Base-by-base conservation (phyloP, 2,797 vertebrate genomes). In the Pseudochirops corinnae region DNA sequence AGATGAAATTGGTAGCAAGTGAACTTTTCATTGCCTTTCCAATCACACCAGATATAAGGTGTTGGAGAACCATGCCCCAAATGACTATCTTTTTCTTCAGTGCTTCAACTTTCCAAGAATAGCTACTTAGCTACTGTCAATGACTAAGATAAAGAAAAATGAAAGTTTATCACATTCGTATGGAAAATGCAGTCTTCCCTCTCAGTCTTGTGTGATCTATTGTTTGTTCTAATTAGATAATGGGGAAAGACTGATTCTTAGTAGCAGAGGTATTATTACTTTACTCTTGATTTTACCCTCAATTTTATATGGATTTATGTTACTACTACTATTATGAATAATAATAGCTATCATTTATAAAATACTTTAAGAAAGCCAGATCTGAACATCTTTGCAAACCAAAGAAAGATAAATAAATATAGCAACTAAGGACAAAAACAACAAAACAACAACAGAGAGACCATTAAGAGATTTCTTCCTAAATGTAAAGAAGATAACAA, bases 131-230 rank as follows among this genome's bases (percentile, higher is more conserved):
- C 82, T 91, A 31, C 90, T 62, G 13, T n/a, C 58, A 74, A 0
- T 93, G 92, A 97, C 24, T 29, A 95, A 31, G 39, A 90, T 56
- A 14, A 94, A 94, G 50, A 74, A 95, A 74, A 95, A 94, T 56
- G 31, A 10, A 96, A 62, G 4, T 18, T 74, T 74, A 74, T 39
- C 62, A 67, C 33, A 74, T 39, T 39, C 62, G n/a, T n/a, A 21
- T 74, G 56, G 55, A 29, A 96, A 94, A 55, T 58, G 26, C 29
- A 57, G 62, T 21, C 95, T 52, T 58, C 97, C 90, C 92, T 93
- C 53, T 94, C 58, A 57, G 67, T 24, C 39, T 94, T 90, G n/a
- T 21, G 33, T 31, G 53, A 26, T 58, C 53, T 82, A 91, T 52
- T 62, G 92, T 52, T 92, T 94, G 95, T 55, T 94, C 91, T 29